Evolutionary conservation across 2,797 vertebrate genomes (phyloP), one percentile per base, ranked within the genome.

Genomic region (Avahi laniger): DNA sequence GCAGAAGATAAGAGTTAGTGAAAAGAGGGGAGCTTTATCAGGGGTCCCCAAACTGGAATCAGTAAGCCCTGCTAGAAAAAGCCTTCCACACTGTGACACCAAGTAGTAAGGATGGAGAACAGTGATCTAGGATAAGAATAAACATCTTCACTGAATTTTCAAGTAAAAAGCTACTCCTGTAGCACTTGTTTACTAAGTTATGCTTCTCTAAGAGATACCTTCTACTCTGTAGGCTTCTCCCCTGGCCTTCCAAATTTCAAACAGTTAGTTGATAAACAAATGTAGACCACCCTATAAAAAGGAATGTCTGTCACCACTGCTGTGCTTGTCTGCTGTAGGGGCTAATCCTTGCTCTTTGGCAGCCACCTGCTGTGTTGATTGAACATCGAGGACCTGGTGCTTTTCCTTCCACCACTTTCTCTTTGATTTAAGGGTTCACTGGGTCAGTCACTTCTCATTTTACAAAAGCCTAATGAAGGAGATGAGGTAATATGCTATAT

Each of bases 381-480:
- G 18, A 22, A 50, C 30, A 6, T 6, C 4, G 22, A 80, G 8
- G 24, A 65, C 50, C 24, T 70, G 30, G 5, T 43, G 17, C 35
- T 89, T 84, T 70, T 75, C 46, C 11, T 84, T 52, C 33, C 17
- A 12, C 18, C 48, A 67, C 65, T 78, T 76, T 54, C 48, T 91
- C 24, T 92, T 52, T 90, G 12, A 24, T 59, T 72, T 54, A 63
- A 43, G n/a, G 57, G 24, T 73, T 63, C 30, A 11, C 14, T 4
- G 84, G 33, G 8, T 72, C 57, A 78, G 67, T 65, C 38, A 65
- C 57, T 92, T 89, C 65, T 79, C 13, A 17, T 78, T 92, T 89
- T 73, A 35, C 35, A 80, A 76, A 92, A 91, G 46, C 50, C 70
- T 75, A 90, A 87, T 92, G 63, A 92, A 83, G 94, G 28, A 82